These are phyloP conservation scores for Thereuonema tuberculata DNA, from an alignment of 1,140 invertebrate genomes.

Conservation along the genomic window DNA sequence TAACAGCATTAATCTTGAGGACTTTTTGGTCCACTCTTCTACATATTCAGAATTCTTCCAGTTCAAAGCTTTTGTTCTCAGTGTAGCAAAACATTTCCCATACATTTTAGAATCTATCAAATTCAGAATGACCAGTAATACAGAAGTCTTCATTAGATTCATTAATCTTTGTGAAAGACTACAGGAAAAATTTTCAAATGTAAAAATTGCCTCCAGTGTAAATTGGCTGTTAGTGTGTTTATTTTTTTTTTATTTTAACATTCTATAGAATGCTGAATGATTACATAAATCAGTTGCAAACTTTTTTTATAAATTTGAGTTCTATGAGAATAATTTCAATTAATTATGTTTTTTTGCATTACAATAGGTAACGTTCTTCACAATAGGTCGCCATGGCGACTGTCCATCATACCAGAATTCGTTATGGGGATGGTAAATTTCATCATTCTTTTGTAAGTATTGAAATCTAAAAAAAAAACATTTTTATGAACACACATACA, in stretches of 20 bases:
- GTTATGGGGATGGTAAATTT: background rate
- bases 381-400: background rate
- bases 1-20: no score
- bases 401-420: background rate
- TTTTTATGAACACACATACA: background rate
- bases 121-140: background rate
- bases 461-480: background rate
- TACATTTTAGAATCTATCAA: background rate
- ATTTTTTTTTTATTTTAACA: background rate
- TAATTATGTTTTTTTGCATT: background rate
- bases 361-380: background rate
- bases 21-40: no score
- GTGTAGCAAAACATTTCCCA: no score
- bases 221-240: background rate
- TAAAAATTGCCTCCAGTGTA: background rate
- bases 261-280: background rate
- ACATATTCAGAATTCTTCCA: no score
- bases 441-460: background rate
- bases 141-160: no score
- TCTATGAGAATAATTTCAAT: background rate
- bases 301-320: background rate
- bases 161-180: no score
- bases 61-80: no score
- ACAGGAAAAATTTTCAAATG: background rate
- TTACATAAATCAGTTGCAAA: background rate